These are phyloP conservation scores for Hippopotamus amphibius DNA, from an alignment of 2,113 vertebrate genomes.

Conservation along the genomic window DNA sequence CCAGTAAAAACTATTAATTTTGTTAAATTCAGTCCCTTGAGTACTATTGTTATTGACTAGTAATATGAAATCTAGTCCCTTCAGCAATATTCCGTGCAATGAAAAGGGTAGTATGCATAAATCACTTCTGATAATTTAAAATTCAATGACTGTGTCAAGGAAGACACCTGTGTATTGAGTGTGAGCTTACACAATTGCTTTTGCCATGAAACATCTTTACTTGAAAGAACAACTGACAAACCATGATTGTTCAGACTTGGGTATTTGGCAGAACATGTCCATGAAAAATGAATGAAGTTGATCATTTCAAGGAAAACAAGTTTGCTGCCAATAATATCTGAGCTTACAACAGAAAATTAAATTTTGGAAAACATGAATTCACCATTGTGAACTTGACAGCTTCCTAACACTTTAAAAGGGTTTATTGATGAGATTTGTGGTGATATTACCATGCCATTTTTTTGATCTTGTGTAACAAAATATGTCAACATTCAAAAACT, in stretches of 20 bases:
- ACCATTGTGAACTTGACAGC: background rate
- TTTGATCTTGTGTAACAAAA: background rate
- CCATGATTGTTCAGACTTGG: background rate
- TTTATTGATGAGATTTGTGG: background rate
- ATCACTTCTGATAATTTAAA: conserved; percentile 5
- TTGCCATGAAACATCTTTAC: background rate
- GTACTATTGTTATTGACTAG: background rate
- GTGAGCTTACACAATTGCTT: background rate
- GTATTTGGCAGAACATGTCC: background rate
- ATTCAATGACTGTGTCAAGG: background rate
- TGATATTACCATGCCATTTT: background rate
- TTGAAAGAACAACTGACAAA: background rate
- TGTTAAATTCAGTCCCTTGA: background rate
- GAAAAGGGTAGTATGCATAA: background rate
- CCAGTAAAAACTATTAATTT: background rate
- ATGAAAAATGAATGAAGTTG: background rate
- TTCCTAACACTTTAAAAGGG: background rate
- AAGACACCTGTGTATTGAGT: background rate
- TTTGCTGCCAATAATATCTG: background rate
- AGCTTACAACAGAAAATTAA: background rate
- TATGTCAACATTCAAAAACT: background rate
- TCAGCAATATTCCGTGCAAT: background rate
- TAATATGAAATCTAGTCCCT: background rate
- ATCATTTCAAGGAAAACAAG: background rate
- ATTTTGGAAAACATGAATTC: background rate